A percentile compares a stretch with the other conserved stretches of the same genome.
Conservation (phyloP, 2,113 vertebrate genomes). For the Malurus alboscapulatus region DNA sequence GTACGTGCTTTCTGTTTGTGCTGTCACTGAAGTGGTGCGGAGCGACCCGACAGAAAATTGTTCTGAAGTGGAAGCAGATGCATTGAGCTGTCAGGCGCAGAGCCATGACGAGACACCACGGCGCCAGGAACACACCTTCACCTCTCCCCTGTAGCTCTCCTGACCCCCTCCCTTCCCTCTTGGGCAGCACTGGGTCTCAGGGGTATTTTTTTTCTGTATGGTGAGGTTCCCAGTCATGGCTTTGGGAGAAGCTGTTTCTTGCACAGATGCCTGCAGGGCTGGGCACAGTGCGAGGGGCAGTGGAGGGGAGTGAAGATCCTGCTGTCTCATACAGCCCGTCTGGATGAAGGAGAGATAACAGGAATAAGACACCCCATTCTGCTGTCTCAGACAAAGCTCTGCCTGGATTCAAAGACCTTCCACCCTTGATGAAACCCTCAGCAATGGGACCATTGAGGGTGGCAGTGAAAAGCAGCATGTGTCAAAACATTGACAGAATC, state of each 20-base stretch:
- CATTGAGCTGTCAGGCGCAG: constrained; percentile 61
- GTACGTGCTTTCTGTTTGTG: neutral
- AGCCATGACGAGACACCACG: constrained; percentile 22
- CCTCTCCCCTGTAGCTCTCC: neutral
- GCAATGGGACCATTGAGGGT: neutral
- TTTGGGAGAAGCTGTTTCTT: neutral
- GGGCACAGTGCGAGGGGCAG: fast-evolving
- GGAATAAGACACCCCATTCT: neutral
- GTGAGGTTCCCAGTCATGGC: neutral
- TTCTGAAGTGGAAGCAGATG: constrained; percentile 40
- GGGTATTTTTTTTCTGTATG: neutral
- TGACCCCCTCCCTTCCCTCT: neutral
- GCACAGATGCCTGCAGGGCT: neutral
- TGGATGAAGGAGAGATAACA: neutral
- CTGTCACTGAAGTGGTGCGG: neutral
- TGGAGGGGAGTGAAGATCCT: neutral
- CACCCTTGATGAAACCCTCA: fast-evolving
- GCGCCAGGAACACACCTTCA: constrained; percentile 50
- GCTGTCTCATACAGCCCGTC: neutral
- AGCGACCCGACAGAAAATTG: constrained; percentile 31
- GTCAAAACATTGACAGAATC: neutral
- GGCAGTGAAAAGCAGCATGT: neutral
- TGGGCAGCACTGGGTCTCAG: neutral
- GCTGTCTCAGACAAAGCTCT: neutral
- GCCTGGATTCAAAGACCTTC: neutral